phyloP scores from a whole-genome alignment of 64 coral and sea anemone species.

The Montipora sp. region DNA sequence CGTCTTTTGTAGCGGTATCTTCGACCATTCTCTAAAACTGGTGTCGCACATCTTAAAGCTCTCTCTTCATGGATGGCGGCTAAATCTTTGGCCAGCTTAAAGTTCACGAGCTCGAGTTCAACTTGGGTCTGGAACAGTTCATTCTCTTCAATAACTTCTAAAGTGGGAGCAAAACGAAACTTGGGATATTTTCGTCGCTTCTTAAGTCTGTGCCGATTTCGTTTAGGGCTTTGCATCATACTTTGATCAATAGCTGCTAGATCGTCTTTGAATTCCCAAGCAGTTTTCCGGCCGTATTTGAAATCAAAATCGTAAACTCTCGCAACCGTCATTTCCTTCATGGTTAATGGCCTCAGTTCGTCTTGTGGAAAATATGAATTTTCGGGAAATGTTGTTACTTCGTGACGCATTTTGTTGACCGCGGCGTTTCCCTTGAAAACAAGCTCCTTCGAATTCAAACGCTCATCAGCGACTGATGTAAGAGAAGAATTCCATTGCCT shows the following conservation, averaged over 20 bases:
- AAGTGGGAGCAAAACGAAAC: slow-evolving; percentile 54
- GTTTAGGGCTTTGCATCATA: slow-evolving; percentile 37
- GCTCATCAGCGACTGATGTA: neutral
- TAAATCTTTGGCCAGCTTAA: neutral
- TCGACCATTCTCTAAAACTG: neutral
- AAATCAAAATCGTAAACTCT: slow-evolving; percentile 72
- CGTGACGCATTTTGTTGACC: neutral
- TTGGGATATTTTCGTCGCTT: slow-evolving; percentile 44
- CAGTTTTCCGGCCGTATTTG: slow-evolving; percentile 49
- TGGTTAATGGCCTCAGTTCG: slow-evolving; percentile 17
- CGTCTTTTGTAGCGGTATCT: neutral
- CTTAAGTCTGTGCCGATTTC: slow-evolving; percentile 49
- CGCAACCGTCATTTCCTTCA: slow-evolving; percentile 20
- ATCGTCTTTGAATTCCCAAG: slow-evolving; percentile 51
- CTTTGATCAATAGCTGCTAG: neutral
- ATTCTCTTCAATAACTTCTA: slow-evolving; percentile 68
- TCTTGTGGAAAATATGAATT: neutral
- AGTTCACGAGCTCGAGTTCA: neutral
- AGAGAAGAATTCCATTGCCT: neutral
- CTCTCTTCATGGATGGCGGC: slow-evolving; percentile 12
- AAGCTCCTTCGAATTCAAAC: neutral
- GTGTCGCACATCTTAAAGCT: neutral
- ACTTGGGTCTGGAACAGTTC: slow-evolving; percentile 10
- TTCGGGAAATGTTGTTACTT: neutral
- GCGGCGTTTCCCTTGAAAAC: neutral